phyloP scores from a whole-genome alignment of 2,888 invertebrate genomes.

The Acleris holmiana region DNA sequence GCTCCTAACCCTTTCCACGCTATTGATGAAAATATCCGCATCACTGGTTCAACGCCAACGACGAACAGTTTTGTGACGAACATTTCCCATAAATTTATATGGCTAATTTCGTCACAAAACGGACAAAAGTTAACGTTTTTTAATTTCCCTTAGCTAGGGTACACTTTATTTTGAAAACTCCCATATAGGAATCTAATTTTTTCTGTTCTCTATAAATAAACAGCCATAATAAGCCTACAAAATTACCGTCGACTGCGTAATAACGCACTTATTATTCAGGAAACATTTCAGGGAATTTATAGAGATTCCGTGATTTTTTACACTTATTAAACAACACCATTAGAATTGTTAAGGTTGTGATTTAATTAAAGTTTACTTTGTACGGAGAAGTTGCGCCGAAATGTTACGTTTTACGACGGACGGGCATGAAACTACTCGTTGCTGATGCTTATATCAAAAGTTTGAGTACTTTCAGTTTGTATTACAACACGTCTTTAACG shows the following conservation, averaged over 20 bases:
- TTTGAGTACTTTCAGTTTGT: not conserved
- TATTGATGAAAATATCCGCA: no score
- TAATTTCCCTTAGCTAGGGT: no score
- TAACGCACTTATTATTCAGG: conserved; percentile 50
- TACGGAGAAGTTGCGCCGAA: conserved; percentile 22
- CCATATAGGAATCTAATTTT: no score
- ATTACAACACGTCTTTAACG: not conserved
- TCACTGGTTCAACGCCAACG: no score
- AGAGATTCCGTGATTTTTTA: conserved; percentile 36
- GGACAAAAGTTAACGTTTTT: no score
- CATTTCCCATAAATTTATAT: no score
- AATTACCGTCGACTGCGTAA: conserved; percentile 48
- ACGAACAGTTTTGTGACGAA: no score
- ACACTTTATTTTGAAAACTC: no score
- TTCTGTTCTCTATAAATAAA: conserved; percentile 38
- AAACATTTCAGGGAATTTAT: conserved; percentile 31
- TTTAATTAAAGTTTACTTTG: conserved; percentile 32
- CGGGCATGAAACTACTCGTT: conserved; percentile 12
- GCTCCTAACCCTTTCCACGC: no score
- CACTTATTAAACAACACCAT: conserved; percentile 34
- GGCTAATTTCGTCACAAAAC: no score
- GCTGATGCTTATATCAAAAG: not conserved
- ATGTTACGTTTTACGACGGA: conserved; percentile 8
- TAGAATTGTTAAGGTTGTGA: conserved; percentile 29
- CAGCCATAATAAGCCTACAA: conserved; percentile 47